Evolutionary conservation across 2,888 invertebrate genomes (phyloP), one percentile per base, ranked within the genome.

Genomic region (Pseudococcus viburni): DNA sequence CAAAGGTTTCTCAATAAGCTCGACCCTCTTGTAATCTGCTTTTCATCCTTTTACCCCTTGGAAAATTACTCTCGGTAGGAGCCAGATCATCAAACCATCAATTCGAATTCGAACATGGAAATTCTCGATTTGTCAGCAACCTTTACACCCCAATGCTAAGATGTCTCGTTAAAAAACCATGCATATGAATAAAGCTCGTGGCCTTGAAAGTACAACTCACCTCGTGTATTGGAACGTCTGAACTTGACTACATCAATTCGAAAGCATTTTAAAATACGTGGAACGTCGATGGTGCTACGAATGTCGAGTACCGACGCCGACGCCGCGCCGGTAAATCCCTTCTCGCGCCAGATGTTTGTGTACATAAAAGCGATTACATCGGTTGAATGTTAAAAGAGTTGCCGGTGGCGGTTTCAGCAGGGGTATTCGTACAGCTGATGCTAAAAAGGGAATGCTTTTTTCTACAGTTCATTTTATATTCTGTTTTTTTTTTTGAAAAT

Each of bases 341-440:
- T 73, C 68, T 3, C 15, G 68, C 33, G 68, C 68, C 68, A 73
- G 68, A 73, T 73, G 68, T 73, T 73, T 73, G 26, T 33, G 68
- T 73, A 73, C 68, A 33, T 73, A 73, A 73, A 64, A 73, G 33
- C 68, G 68, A 73, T 73, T 73, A 73, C 68, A 73, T 15, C 33
- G 26, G 33, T 15, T 73, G 68, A 26, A 73, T 73, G 68, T 73
- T 73, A 26, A 26, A 73, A 73, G 68, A 73, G 68, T 73, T 73
- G 68, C 68, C 68, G 8, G 26, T 73, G 26, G 68, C 68, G 68
- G 33, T 3, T 15, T 33, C 15, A 73, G 26, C 5, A 73, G 68
- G 68, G 26, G 68, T 73, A n/a, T 12, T 73, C 26, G 12, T 33
- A 73, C 33, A 12, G 68, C 68, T 73, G 12, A 73, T 73, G 26